These are phyloP conservation scores for Alentia gelatinosa DNA, from an alignment of 2,888 invertebrate species.

Conservation along the genomic window DNA sequence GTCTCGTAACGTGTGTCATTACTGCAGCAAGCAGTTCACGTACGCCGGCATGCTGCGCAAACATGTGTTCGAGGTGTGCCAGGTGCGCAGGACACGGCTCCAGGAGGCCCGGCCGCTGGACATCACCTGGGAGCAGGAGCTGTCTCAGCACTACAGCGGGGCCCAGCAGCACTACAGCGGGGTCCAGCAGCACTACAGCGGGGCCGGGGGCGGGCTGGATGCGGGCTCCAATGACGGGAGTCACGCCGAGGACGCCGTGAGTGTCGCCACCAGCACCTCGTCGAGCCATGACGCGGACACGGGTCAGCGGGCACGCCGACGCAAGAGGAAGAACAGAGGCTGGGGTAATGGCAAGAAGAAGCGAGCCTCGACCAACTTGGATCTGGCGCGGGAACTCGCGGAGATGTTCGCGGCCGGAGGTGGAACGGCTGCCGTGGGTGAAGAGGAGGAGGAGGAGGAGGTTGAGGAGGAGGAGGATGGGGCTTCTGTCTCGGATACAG, in stretches of 20 bases:
- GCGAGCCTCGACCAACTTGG: background rate
- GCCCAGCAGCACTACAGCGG: background rate
- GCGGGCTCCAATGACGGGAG: slow-evolving; percentile 32
- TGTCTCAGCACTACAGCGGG: slow-evolving; percentile 34
- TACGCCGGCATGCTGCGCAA: slow-evolving; percentile 78
- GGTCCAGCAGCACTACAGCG: slow-evolving; percentile 16
- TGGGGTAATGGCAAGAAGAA: slow-evolving; percentile 55
- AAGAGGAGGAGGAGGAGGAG: background rate
- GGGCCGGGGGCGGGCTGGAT: background rate
- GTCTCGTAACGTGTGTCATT: slow-evolving; percentile 70
- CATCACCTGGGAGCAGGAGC: slow-evolving; percentile 62
- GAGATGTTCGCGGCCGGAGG: background rate
- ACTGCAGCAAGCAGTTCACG: slow-evolving; percentile 77
- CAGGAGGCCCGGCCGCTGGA: slow-evolving; percentile 60
- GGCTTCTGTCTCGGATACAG: background rate
- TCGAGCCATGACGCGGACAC: background rate
- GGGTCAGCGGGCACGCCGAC: background rate
- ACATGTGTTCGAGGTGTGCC: slow-evolving; percentile 77
- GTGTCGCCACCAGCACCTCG: background rate
- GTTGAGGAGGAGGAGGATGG: background rate
- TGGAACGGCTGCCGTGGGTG: background rate
- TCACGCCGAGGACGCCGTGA: background rate
- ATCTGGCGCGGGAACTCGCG: too few relatives aligned
- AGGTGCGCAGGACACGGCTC: slow-evolving; percentile 69
- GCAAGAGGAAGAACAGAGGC: slow-evolving; percentile 40